phyloP scores from a whole-genome alignment of 2,888 invertebrate species.

The Andrena praecox region DNA sequence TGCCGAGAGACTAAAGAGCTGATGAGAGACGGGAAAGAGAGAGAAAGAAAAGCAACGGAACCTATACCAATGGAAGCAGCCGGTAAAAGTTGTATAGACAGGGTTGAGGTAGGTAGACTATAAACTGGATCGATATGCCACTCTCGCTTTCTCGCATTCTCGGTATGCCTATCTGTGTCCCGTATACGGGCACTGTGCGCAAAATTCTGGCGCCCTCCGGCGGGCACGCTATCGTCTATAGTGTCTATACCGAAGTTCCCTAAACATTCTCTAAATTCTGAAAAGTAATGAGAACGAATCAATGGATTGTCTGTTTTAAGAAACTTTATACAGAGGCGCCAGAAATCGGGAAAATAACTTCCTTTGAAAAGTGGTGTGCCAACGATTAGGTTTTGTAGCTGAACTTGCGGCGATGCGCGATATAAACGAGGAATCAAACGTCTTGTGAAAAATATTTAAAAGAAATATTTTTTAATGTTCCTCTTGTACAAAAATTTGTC shows the following conservation, averaged over 20 bases:
- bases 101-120: slow-evolving; percentile 74
- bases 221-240: not conserved
- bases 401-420: not conserved
- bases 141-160: slow-evolving; percentile 77
- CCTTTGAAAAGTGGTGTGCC: too few species aligned
- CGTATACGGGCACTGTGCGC: slow-evolving; percentile 2
- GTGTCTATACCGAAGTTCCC: not conserved
- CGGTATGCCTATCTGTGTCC: slow-evolving; percentile 55
- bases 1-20: not conserved
- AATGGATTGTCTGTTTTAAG: too few species aligned
- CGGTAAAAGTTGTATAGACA: slow-evolving; percentile 44
- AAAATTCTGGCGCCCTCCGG: not conserved
- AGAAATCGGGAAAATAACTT: too few species aligned
- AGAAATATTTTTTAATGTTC: not conserved
- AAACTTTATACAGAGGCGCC: too few species aligned
- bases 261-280: too few species aligned
- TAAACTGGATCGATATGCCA: slow-evolving; percentile 76
- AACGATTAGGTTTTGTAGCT: too few species aligned
- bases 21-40: not conserved
- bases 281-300: too few species aligned
- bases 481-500: not conserved
- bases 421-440: slow-evolving; percentile 2
- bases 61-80: slow-evolving; percentile 46
- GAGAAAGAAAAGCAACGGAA: slow-evolving; percentile 35
- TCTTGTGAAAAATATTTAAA: not conserved